phyloP scores from a whole-genome alignment of 2,888 invertebrate species.

The Anodontia alba region DNA sequence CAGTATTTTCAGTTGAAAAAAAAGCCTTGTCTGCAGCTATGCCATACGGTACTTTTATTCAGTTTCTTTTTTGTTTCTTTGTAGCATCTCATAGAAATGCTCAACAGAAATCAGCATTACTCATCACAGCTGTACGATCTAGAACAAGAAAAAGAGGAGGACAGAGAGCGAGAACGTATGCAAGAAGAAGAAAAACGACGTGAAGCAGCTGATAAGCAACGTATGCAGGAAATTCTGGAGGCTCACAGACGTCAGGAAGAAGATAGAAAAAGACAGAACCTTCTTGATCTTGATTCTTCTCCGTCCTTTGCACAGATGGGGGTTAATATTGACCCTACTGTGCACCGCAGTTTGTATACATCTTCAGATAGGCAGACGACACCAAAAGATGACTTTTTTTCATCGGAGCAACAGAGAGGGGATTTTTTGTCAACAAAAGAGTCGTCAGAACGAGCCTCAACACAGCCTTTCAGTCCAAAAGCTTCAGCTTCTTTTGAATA shows the following conservation, averaged over 20 bases:
- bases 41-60: too few species aligned
- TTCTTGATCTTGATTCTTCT: not conserved
- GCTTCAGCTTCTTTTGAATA: conserved; percentile 16
- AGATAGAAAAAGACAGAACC: not conserved
- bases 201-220: not conserved
- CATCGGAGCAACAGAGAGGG: not conserved
- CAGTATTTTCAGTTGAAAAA: too few species aligned
- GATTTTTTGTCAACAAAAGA: not conserved
- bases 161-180: not conserved
- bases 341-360: too few species aligned
- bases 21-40: too few species aligned
- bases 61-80: too few species aligned
- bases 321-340: not conserved
- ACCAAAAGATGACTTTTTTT: too few species aligned
- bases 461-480: conserved; percentile 41
- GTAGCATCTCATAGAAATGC: conserved; percentile 52
- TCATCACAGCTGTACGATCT: not conserved
- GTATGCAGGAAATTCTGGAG: not conserved
- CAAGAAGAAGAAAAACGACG: not conserved
- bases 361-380: too few species aligned
- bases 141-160: not conserved
- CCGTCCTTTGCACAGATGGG: not conserved
- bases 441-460: conserved; percentile 28
- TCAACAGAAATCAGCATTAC: conserved; percentile 43
- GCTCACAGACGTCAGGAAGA: conserved; percentile 1